Evolutionary conservation across 1,140 invertebrate species (phyloP), one percentile per base, ranked within the genome.

Genomic region (Caligus rogercresseyi): DNA sequence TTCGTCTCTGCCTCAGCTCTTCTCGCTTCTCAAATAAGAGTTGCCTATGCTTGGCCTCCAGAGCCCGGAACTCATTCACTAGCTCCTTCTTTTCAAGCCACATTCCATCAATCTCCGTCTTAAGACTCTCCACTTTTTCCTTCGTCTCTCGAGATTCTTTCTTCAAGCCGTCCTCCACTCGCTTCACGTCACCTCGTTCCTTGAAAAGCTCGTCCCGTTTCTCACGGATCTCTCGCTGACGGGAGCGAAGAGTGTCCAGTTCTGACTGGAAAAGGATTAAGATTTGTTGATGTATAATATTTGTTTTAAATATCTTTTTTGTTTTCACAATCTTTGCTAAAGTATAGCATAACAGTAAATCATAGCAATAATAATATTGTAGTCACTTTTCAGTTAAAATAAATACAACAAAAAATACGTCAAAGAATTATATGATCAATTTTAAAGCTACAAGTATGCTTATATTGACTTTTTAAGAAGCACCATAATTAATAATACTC

Each of bases 41-140:
- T 1, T 64, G 60, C n/a, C 69, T 64, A 63, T 67, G 70, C n/a
- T 69, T 69, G 14, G 67, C 67, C 52, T 71, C 68, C 11, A 68
- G 64, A 21, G 67, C 67, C 59, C 68, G 68, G 64, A 69, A 70
- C 14, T 69, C 68, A 18, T 63, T 58, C 14, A 68, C 55, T 58
- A 71, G 51, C 11, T 69, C 57, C 2, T 70, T 61, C 58, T 72
- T 72, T 25, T 53, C 66, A 18, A 69, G 66, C 64, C 71, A 68
- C 21, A 73, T 25, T 53, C 67, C 65, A 56, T 72, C 70, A 21
- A 73, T 64, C 53, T 73, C 71, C 71, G 64, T 25, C 43, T 60
- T 60, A 18, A 60, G 23, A 18, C 16, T 11, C 14, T 60, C 57
- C 25, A 60, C 21, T 31, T 25, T 18, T 21, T 15, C 26, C n/a